Base-by-base conservation (phyloP, 2,113 vertebrate species). In the Austrofundulus limnaeus region DNA sequence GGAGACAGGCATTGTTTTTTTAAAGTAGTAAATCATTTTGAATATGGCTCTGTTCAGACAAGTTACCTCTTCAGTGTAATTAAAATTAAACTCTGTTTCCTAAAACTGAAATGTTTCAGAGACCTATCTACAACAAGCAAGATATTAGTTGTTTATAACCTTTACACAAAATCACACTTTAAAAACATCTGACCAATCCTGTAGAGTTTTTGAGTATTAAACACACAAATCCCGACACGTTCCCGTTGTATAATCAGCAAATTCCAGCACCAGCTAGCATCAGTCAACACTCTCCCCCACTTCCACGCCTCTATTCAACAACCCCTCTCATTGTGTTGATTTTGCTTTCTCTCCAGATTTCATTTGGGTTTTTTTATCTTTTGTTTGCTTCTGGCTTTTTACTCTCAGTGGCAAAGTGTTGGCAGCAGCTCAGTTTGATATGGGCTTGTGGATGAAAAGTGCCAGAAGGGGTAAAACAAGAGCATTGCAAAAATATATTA, bases 381-480 rank as follows among this genome's bases (percentile, higher is more conserved):
- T 84, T 87, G 87, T 90, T 89, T 83, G 79, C 70, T 81, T 65
- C 24, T 50, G 81, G 70, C 59, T 66, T 77, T 74, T 84, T 81
- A 47, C 77, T 54, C 63, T 85, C 72, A 25, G 61, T 20, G 60
- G 73, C 61, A 70, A 72, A 78, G 53, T 54, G 76, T 77, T 90
- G 85, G 86, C 87, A 87, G 79, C 63, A 38, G 78, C 75, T 79
- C 75, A 67, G 80, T 86, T 85, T 87, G 87, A 90, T 87, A 82
- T 81, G 78, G 57, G 6, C 76, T 70, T 16, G 61, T 49, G 74
- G 75, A 83, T 87, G 78, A 86, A 84, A 89, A 83, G 78, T 59
- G 20, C 68, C 58, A 59, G 56, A 34, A 59, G 82, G 76, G 70
- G 61, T 51, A 54, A 78, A 72, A 75, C 77, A 77, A 72, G 76